Base-by-base conservation (phyloP, 2,113 vertebrate species). In the Vombatus ursinus region DNA sequence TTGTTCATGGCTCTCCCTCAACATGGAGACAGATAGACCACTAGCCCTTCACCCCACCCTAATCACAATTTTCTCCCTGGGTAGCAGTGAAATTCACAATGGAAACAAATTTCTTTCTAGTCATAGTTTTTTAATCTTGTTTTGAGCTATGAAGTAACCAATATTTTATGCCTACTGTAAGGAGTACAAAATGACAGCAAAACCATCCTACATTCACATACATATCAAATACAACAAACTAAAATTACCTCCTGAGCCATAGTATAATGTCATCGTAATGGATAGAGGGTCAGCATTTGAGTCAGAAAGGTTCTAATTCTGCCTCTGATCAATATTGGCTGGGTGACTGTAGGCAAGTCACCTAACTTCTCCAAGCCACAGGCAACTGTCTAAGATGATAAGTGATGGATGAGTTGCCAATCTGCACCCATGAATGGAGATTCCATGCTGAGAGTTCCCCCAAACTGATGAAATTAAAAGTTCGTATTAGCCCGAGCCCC, bases 51-150 rank as follows among this genome's bases (percentile, higher is more conserved):
- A 53, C 0, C 57, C 93, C 52, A 90, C 23, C 16, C 37, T n/a
- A 93, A 28, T 8, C 31, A 47, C 6, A 12, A 49, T 48, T 50
- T 25, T 47, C 50, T 90, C 54, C 94, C 92, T 89, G 89, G 52
- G 94, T 68, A 95, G 92, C 68, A 89, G 47, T 8, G 93, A 94
- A 51, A 23, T 52, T 68, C 0, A 3, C 26, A 7, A 22, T 50
- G 57, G 54, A 90, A 89, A 90, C 90, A 50, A 48, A 91, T 89
- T 44, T 25, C 68, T 94, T 54, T 91, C 90, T 19, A n/a, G 95
- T 47, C 49, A 96, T 50, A 26, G 91, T 44, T 49, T 50, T 47
- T 90, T 1, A 25, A 68, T 11, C 10, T 68, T 49, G 0, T 94
- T 57, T 44, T 90, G 47, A 54, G 47, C 1, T 3, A 25, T 1